Conservation (phyloP, 1,140 invertebrate genomes). For the Pygmarrhopalites habei region DNA sequence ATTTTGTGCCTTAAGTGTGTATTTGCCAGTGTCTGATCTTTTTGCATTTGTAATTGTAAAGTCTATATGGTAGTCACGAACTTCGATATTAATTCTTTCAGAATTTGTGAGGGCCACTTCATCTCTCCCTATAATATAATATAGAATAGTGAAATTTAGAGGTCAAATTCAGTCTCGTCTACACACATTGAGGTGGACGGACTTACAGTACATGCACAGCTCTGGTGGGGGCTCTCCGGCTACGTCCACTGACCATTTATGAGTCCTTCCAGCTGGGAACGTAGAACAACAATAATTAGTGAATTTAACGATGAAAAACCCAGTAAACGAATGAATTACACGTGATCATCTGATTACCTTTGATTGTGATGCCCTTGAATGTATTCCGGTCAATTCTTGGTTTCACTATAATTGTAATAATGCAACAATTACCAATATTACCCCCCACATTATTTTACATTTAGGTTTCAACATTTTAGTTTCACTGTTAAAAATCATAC, state of each 20-base stretch:
- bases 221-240: constrained; percentile 80
- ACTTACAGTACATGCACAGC: constrained; percentile 74
- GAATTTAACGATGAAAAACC: no score
- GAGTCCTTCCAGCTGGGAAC: constrained; percentile 78
- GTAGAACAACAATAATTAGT: no score
- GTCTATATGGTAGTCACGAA: constrained; percentile 83
- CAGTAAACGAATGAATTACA: no score
- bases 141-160: no score
- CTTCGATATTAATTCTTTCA: constrained; percentile 81
- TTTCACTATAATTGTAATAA: constrained; percentile 57
- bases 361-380: constrained; percentile 76
- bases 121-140: no score
- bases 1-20: constrained; percentile 82
- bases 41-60: constrained; percentile 73
- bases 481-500: constrained; percentile 53
- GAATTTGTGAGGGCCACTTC: constrained; percentile 70
- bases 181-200: no score
- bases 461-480: background rate
- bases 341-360: no score
- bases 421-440: constrained; percentile 28
- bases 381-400: constrained; percentile 86
- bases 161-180: no score
- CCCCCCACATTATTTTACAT: constrained; percentile 12
- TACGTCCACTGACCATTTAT: constrained; percentile 88
- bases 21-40: constrained; percentile 83